phyloP scores from a whole-genome alignment of 2,797 vertebrate genomes.

The Lerista edwardsae region DNA sequence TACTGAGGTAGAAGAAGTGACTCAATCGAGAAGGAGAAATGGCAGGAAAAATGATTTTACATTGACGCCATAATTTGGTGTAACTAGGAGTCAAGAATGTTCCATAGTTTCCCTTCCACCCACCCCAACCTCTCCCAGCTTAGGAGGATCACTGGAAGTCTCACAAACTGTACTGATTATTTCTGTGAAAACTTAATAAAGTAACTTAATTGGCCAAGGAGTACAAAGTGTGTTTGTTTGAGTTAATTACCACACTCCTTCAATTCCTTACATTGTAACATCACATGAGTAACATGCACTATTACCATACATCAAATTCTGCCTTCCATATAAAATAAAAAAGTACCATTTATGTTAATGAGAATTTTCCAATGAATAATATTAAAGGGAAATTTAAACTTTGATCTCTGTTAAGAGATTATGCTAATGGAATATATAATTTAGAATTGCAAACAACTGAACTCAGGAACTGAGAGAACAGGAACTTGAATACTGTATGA shows the following conservation, averaged over 20 bases:
- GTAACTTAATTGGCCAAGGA: background rate
- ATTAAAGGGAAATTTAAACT: background rate
- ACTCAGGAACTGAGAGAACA: conserved; percentile 32
- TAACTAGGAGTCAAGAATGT: background rate
- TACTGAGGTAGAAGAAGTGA: background rate
- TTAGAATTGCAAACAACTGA: conserved; percentile 33
- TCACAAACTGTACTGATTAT: background rate
- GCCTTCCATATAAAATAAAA: conserved; percentile 1
- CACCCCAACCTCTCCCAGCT: background rate
- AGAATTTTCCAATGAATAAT: conserved; percentile 38
- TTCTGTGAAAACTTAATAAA: background rate
- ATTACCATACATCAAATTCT: background rate
- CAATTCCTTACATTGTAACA: background rate
- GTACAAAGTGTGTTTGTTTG: background rate
- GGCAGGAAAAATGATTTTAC: no score
- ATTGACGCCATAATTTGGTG: no score
- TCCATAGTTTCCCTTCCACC: background rate
- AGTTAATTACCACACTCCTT: background rate
- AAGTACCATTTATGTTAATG: conserved; percentile 37
- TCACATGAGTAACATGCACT: background rate
- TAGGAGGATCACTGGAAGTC: background rate
- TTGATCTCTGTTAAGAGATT: conserved; percentile 39
- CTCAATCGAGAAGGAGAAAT: accelerated
- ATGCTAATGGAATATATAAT: conserved; percentile 33
- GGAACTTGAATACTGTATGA: background rate